A percentile compares a stretch with the other conserved stretches of the same genome.
These are phyloP conservation scores for Odobenus rosmarus DNA, from an alignment of 2,113 vertebrate species.

Conservation along the genomic window DNA sequence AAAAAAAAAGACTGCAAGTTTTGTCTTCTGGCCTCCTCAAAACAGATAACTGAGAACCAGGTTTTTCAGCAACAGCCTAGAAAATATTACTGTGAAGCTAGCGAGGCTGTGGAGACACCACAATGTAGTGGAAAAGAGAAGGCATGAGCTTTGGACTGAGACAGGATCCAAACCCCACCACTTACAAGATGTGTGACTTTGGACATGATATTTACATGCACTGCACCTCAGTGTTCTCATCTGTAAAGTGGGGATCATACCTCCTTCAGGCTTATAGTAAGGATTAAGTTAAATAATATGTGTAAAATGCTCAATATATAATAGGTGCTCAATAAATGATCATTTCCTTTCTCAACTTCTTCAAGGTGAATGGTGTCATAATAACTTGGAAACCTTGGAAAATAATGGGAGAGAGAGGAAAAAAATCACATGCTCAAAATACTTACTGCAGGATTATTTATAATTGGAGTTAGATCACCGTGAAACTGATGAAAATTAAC, in stretches of 20 bases:
- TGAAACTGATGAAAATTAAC: not conserved
- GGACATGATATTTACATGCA: not conserved
- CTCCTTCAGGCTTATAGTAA: not conserved
- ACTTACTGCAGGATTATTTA: not conserved
- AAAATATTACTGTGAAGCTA: not conserved
- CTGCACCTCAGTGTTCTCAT: not conserved
- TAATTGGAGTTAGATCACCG: not conserved
- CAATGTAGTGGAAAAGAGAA: not conserved
- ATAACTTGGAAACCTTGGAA: not conserved
- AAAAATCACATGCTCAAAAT: not conserved
- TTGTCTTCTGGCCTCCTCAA: not conserved
- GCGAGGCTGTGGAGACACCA: not conserved
- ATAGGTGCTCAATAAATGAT: not conserved
- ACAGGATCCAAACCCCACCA: not conserved
- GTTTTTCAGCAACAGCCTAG: not conserved
- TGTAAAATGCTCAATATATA: not conserved
- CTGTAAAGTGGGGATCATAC: not conserved
- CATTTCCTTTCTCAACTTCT: not conserved
- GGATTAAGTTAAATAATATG: not conserved
- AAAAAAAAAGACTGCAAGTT: not conserved
- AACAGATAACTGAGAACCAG: not conserved
- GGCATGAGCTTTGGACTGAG: not conserved
- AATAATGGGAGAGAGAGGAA: not conserved
- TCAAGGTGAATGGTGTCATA: not conserved
- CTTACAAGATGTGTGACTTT: not conserved